Evolutionary conservation across 2,797 vertebrate genomes (phyloP).

Genomic region (Catamblyrhynchus diadema): DNA sequence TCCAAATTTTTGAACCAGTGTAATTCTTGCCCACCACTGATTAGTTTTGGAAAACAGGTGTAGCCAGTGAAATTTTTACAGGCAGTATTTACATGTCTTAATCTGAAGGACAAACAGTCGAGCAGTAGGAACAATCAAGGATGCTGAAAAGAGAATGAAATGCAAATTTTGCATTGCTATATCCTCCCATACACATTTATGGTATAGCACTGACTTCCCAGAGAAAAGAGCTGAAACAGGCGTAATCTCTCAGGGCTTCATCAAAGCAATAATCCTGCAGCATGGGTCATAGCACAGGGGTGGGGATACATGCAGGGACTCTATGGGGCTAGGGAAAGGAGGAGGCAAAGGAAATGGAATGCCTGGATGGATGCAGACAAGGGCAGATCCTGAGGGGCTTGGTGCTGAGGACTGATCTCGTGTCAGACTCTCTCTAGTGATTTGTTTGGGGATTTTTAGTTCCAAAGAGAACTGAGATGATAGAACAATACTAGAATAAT

Average conservation of each 20-base stretch:
- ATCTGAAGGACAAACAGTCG: neutral
- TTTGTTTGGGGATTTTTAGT: neutral
- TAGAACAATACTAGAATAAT: neutral
- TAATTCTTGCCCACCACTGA: slow-evolving; percentile 21
- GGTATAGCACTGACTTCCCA: neutral
- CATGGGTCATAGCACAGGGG: neutral
- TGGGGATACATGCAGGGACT: neutral
- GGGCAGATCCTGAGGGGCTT: neutral
- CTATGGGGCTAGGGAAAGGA: neutral
- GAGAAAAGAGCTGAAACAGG: neutral
- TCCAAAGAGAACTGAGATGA: neutral
- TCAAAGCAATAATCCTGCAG: neutral
- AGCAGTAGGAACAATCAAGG: neutral
- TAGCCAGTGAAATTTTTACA: neutral
- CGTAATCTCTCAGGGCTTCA: neutral
- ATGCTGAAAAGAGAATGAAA: neutral
- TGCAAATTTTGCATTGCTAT: neutral
- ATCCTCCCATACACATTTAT: neutral
- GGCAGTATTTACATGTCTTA: neutral
- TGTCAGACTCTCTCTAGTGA: neutral
- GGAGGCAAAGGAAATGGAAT: neutral
- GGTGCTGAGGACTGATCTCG: neutral
- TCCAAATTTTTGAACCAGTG: neutral
- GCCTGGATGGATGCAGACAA: neutral
- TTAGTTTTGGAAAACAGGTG: slow-evolving; percentile 55